These are phyloP conservation scores for Leptinotarsa tumamoca DNA, from an alignment of 2,888 invertebrate species.

Conservation along the genomic window DNA sequence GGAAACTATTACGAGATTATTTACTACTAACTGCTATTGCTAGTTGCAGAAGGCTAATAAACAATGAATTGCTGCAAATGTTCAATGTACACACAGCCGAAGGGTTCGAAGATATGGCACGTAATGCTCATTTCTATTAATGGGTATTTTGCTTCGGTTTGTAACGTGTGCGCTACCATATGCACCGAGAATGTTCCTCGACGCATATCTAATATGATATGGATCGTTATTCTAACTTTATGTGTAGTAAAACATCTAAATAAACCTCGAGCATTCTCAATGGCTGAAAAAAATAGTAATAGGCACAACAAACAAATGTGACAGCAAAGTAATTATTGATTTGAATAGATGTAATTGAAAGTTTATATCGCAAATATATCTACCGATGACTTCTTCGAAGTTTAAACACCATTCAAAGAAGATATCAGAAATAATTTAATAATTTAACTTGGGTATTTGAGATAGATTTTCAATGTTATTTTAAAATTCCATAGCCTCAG, in stretches of 20 bases:
- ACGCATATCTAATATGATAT: neutral
- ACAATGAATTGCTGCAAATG: slow-evolving; percentile 30
- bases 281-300: too few relatives aligned
- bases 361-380: too few relatives aligned
- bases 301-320: too few relatives aligned
- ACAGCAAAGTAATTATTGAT: too few relatives aligned
- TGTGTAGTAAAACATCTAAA: neutral
- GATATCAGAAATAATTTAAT: too few relatives aligned
- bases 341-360: too few relatives aligned
- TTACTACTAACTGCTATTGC: slow-evolving; percentile 38
- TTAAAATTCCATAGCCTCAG: too few relatives aligned
- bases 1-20: slow-evolving; percentile 38
- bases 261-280: neutral
- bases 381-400: too few relatives aligned
- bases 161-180: slow-evolving; percentile 10
- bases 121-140: slow-evolving; percentile 1
- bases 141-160: slow-evolving; percentile 11
- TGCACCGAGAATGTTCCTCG: neutral
- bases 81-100: slow-evolving; percentile 32
- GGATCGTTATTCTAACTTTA: neutral
- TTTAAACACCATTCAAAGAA: too few relatives aligned
- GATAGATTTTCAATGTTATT: too few relatives aligned
- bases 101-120: slow-evolving; percentile 24
- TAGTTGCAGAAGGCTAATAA: slow-evolving; percentile 31
- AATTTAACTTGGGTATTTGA: too few relatives aligned